phyloP scores from a whole-genome alignment of 2,113 vertebrate species.

The Chlamydotis undulata region DNA sequence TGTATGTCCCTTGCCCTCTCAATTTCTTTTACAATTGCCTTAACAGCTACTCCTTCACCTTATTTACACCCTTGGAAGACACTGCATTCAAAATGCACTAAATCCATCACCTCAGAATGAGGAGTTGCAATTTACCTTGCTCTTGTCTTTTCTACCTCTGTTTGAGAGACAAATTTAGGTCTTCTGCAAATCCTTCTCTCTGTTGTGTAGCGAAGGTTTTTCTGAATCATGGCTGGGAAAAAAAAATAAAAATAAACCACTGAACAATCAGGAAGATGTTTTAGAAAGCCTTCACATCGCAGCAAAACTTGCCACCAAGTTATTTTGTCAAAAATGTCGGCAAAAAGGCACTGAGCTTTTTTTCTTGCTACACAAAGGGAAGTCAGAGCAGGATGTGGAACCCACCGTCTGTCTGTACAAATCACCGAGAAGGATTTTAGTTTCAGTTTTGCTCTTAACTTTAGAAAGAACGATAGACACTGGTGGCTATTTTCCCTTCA shows the following conservation, averaged over 20 bases:
- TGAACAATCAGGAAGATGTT: neutral
- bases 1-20: neutral
- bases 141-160: conserved; percentile 69
- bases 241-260: neutral
- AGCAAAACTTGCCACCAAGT: neutral
- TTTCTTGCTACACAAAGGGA: neutral
- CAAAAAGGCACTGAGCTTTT: neutral
- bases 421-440: neutral
- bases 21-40: neutral
- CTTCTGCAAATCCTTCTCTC: conserved; percentile 79
- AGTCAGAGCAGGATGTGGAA: neutral
- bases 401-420: neutral
- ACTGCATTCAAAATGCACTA: neutral
- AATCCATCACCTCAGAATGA: neutral
- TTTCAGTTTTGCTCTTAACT: neutral
- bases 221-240: conserved; percentile 81
- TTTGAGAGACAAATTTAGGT: conserved; percentile 80
- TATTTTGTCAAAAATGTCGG: neutral
- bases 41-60: neutral
- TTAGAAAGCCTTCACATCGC: neutral
- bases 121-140: conserved; percentile 37
- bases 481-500: neutral
- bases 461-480: neutral
- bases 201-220: conserved; percentile 76
- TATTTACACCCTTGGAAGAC: neutral